Base-by-base conservation (phyloP, 2,888 invertebrate genomes). In the Eilema depressum region DNA sequence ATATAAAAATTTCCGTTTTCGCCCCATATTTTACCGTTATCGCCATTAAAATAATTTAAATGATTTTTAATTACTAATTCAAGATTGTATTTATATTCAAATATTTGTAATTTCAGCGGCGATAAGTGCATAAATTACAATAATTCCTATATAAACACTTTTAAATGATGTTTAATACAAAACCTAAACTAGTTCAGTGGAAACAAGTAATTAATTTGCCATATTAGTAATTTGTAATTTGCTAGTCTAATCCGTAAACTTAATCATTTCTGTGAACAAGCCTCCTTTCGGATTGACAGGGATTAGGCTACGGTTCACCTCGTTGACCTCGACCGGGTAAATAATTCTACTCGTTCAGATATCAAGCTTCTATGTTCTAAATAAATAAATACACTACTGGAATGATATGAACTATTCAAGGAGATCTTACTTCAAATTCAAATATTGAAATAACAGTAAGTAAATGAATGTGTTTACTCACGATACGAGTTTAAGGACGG, bases 321-420 rank as follows among this genome's bases (percentile, higher is more conserved):
- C 47, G 47, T 47, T 47, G 47, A 47, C 47, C 47, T 47, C 47
- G n/a, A n/a, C 53, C 53, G n/a, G n/a, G 53, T 53, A n/a, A n/a
- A n/a, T 53, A n/a, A 2, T 7, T 7, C 20, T 53, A 53, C 10
- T 53, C 47, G 14, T 47, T 20, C 8, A 53, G 20, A 53, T 53
- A 53, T 53, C 17, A 47, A 5, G 20, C 47, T 47, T 47, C 47
- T 47, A 20, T 7, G 20, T 20, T 47, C 47, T 47, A 47, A 47
- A 53, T 53, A n/a, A 53, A 53, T 53, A 53, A 53, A 53, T 53
- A 53, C 20, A 53, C 53, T 53, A 53, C n/a, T n/a, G 53, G n/a
- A 53, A 53, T n/a, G n/a, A 10, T n/a, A 53, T n/a, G n/a, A n/a
- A 53, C 20, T 20, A 53, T 53, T 53, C 20, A n/a, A 20, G n/a